Evolutionary conservation across 1,140 invertebrate species (phyloP).

Genomic region (Dendrolimus kikuchii): DNA sequence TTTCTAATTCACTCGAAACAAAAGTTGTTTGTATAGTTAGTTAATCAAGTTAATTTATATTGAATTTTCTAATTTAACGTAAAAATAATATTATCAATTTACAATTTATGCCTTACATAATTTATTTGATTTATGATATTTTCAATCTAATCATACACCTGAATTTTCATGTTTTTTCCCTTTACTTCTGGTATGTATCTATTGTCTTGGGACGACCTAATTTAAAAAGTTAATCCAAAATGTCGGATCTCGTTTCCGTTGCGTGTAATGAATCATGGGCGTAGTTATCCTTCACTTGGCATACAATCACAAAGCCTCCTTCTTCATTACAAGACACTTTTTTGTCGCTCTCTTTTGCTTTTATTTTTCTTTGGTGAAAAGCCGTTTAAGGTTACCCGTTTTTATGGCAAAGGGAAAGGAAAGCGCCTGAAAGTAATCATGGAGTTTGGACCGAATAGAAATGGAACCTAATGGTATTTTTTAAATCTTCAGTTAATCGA

Average conservation of each 20-base stretch:
- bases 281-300: conserved; percentile 26
- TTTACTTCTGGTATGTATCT: not conserved
- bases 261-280: conserved; percentile 22
- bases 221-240: conserved; percentile 25
- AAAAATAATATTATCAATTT: no score
- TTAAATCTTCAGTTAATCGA: no score
- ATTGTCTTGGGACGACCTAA: conserved; percentile 16
- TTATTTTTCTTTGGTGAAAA: conserved; percentile 14
- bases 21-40: no score
- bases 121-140: no score
- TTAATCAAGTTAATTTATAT: no score
- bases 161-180: not conserved
- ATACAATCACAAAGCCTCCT: conserved; percentile 26
- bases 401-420: not conserved
- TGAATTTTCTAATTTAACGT: no score
- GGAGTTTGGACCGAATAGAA: no score
- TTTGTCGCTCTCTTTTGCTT: conserved; percentile 19
- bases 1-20: no score
- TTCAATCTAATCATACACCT: not conserved
- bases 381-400: conserved; percentile 1
- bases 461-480: no score
- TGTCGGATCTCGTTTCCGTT: conserved; percentile 13
- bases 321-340: conserved; percentile 30
- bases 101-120: no score
- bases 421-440: not conserved